Evolutionary conservation across 2,113 vertebrate genomes (phyloP).

Genomic region (Sclerurus mexicanus): DNA sequence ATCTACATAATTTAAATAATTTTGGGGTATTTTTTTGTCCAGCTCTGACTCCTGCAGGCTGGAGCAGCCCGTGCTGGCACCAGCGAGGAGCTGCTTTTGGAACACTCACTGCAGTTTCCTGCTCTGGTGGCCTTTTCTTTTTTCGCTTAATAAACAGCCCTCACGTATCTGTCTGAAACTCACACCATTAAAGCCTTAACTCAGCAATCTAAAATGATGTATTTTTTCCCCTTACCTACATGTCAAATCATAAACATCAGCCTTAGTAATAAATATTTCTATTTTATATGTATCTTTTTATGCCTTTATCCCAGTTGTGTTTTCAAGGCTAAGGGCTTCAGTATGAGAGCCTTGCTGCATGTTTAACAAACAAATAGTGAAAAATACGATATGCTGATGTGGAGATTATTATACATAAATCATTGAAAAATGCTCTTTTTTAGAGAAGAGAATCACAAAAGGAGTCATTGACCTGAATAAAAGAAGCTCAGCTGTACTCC

Average conservation of each 20-base stretch:
- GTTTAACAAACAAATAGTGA: constrained; percentile 53
- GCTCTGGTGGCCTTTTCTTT: neutral
- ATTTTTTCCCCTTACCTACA: constrained; percentile 5
- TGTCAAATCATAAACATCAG: constrained; percentile 19
- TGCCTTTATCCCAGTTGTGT: constrained; percentile 34
- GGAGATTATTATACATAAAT: constrained; percentile 66
- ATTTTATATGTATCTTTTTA: constrained; percentile 45
- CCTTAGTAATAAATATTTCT: constrained; percentile 58
- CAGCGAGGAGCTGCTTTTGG: neutral
- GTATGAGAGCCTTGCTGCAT: neutral
- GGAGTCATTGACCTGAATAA: constrained; percentile 70
- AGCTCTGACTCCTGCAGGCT: neutral
- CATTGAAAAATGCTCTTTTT: constrained; percentile 61
- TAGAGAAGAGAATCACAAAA: constrained; percentile 57
- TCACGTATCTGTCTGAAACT: neutral
- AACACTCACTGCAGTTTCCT: neutral
- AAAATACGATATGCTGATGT: constrained; percentile 55
- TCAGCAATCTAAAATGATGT: constrained; percentile 7
- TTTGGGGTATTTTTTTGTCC: neutral
- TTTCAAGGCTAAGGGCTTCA: constrained; percentile 51
- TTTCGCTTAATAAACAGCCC: neutral
- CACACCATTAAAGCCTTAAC: constrained; percentile 22
- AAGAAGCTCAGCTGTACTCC: constrained; percentile 57
- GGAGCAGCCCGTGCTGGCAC: neutral
- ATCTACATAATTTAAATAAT: neutral